These are phyloP conservation scores for Macrotus californicus DNA, from an alignment of 2,113 vertebrate genomes.

Conservation along the genomic window DNA sequence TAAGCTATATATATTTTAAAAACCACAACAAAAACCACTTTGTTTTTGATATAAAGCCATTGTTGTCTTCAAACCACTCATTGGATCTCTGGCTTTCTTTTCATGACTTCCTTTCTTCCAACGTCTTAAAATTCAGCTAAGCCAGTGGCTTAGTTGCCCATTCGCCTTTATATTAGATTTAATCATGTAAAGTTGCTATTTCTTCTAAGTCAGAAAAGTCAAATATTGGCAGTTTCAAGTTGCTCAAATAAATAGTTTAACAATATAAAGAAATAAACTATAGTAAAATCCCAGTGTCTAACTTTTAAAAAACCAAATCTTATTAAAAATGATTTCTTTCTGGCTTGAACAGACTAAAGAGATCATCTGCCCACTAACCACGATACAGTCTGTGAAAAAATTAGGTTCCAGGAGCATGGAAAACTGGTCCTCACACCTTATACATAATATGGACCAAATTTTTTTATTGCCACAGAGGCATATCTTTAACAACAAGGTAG, in stretches of 20 bases:
- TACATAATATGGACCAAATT: not conserved
- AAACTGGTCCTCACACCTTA: not conserved
- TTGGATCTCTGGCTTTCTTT: not conserved
- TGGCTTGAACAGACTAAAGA: not conserved
- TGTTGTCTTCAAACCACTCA: not conserved
- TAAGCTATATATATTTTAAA: not conserved
- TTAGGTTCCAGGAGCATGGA: not conserved
- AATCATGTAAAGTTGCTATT: not conserved
- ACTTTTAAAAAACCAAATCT: not conserved
- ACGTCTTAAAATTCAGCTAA: not conserved
- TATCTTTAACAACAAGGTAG: not conserved
- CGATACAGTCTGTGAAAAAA: not conserved
- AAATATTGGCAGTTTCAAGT: not conserved
- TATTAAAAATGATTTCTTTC: not conserved
- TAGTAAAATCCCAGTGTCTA: not conserved
- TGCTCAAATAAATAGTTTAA: not conserved
- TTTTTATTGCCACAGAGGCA: not conserved
- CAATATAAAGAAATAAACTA: not conserved
- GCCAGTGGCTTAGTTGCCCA: not conserved
- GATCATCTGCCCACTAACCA: not conserved
- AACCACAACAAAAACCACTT: not conserved
- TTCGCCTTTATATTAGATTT: not conserved
- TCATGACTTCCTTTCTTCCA: not conserved
- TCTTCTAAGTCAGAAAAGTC: not conserved
- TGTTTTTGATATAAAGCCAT: not conserved